Base-by-base conservation (phyloP, 2,797 vertebrate genomes). In the Rhinogobio ventralis region DNA sequence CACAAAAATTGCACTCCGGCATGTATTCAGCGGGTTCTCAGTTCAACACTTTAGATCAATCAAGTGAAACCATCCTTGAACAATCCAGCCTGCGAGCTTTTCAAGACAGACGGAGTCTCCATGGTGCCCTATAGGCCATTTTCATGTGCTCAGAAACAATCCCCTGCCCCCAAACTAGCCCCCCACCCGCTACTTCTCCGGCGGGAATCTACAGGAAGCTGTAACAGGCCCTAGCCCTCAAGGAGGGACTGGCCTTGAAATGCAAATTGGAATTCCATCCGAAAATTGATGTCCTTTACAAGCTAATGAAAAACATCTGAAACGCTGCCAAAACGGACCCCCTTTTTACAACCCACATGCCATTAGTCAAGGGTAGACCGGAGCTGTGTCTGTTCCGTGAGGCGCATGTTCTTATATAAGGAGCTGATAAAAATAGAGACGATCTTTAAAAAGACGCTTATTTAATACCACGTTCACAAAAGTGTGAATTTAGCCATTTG, bases 231-330 rank as follows among this genome's bases (percentile, higher is more conserved):
- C 66, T 88, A 71, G 33, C 60, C 62, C 79, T 88, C 82, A 76
- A 88, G 85, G 85, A 73, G 78, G 79, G 75, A 76, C 82, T 60
- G 83, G 83, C 85, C 86, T 89, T 89, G 84, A 89, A 89, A 90
- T 90, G 89, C 90, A 90, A 90, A 90, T 90, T 71, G 83, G 85
- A 89, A 87, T 87, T 88, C 89, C 83, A 83, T 83, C 49, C 68
- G 67, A 89, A 85, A 88, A 87, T 82, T 84, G 76, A 84, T 78
- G 88, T 86, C 86, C 86, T 87, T 89, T 76, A 83, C 84, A 83
- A 78, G 81, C 84, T 87, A 90, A 87, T 85, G 85, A 86, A 88
- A 89, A 89, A 87, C 88, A 89, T 86, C 82, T 90, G 89, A 85
- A 88, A 86, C 71, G 13, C 45, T 72, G 81, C 87, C 89, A 90